Base-by-base conservation (phyloP, 1,140 invertebrate species). In the Penaeus chinensis region DNA sequence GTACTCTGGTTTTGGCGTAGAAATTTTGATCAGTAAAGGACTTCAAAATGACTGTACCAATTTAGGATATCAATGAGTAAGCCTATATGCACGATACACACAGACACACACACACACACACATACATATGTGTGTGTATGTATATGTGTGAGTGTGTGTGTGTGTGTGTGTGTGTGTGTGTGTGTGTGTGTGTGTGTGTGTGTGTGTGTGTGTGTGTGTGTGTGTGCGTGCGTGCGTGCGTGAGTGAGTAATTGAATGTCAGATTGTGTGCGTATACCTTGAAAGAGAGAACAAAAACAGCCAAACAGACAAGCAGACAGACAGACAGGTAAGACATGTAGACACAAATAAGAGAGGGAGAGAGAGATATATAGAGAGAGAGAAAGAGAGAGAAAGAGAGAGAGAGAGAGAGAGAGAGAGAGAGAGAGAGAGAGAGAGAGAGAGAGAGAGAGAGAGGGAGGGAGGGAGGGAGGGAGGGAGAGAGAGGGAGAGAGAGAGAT, bases 41-140 rank as follows among this genome's bases (percentile, higher is more conserved):
- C 37, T 42, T 42, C 37, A 42, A 42, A 42, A 42, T 42, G 37
- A 42, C 37, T 42, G 4, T 42, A 42, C 7, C 37, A 42, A 42
- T 42, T 42, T 7, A 7, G 37, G 37, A 42, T 42, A 42, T 42
- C 2, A 42, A 42, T 42, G 37, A 42, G 37, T 42, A 42, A 7
- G 37, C 37, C 37, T 8, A 42, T 42, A 42, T 42, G 4, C 37
- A 42, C 4, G 37, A 71, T 16, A 71, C 66, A 71, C 66, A 71
- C 66, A 71, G 13, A 71, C 66, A 71, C 19, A 71, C 3, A 71
- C 66, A 71, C 66, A 71, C 66, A 71, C 66, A 71, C 66, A 71
- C 19, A 71, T 19, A 71, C 66, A 71, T 32, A 71, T 32, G 18
- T n/a, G 18, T 32, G 18, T 18, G 18, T 32, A 22, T 32, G 18